Conservation (phyloP, 2,113 vertebrate genomes). For the Corythoichthys haematopterus region DNA sequence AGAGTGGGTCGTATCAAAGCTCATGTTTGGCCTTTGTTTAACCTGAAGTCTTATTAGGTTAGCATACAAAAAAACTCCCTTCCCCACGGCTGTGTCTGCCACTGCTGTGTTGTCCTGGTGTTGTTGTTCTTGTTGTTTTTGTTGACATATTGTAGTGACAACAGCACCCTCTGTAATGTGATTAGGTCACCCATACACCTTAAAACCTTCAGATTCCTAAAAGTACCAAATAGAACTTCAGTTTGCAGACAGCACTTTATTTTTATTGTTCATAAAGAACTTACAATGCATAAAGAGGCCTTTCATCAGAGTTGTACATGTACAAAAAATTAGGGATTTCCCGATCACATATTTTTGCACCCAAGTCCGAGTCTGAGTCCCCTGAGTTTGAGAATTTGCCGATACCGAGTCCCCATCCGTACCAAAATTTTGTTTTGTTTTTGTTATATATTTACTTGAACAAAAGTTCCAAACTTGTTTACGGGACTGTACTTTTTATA, state of each 20-base stretch:
- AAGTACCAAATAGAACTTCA: background rate
- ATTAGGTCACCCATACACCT: background rate
- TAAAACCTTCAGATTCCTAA: background rate
- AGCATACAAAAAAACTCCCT: slow-evolving; percentile 4
- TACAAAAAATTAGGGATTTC: no score
- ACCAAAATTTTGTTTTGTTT: no score
- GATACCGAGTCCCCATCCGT: no score
- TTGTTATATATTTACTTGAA: no score
- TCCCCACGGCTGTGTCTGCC: slow-evolving; percentile 46
- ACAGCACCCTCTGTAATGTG: slow-evolving; percentile 9
- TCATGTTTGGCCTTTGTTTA: slow-evolving; percentile 47
- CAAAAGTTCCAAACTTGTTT: no score
- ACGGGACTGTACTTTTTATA: no score
- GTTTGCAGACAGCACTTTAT: background rate
- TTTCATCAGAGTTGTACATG: no score
- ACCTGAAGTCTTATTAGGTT: slow-evolving; percentile 33
- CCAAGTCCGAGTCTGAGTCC: no score
- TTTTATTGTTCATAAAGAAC: background rate
- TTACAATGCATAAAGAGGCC: no score
- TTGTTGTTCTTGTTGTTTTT: slow-evolving; percentile 43
- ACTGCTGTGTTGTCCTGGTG: slow-evolving; percentile 48
- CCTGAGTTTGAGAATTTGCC: no score
- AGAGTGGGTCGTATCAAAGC: background rate
- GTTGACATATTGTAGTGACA: slow-evolving; percentile 42
- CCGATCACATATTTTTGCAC: no score